A percentile compares a stretch with the other conserved stretches of the same genome.
Conservation (phyloP, 2,113 vertebrate genomes). For the Notarius quadriscutis region DNA sequence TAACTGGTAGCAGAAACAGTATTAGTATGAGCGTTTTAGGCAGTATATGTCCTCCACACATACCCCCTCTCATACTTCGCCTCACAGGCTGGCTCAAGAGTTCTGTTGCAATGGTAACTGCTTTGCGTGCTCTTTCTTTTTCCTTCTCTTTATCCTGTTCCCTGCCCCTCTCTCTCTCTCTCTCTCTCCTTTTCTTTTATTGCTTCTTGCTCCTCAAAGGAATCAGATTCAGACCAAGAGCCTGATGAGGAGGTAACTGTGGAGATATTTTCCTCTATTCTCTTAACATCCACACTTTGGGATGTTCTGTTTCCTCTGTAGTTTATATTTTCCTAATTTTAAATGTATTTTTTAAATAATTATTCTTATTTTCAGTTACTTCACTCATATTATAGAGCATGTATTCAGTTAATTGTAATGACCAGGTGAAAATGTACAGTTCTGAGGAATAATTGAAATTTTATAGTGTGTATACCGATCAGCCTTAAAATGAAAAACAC, state of each 20-base stretch:
- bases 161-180: constrained; percentile 59
- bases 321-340: not conserved
- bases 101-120: constrained; percentile 60
- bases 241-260: constrained; percentile 93
- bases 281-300: constrained; percentile 48
- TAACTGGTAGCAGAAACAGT: not conserved
- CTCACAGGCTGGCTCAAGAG: constrained; percentile 42
- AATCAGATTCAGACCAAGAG: constrained; percentile 96
- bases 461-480: not conserved
- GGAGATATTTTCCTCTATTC: constrained; percentile 50
- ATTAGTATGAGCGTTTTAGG: not conserved
- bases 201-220: constrained; percentile 85
- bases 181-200: constrained; percentile 61
- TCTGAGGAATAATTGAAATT: not conserved
- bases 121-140: constrained; percentile 73
- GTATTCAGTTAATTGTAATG: not conserved
- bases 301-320: constrained; percentile 21
- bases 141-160: constrained; percentile 51
- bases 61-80: constrained; percentile 12
- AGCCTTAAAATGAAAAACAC: too few species aligned
- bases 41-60: constrained; percentile 23
- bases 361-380: not conserved
- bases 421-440: not conserved
- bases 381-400: not conserved
- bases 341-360: not conserved